phyloP scores from a whole-genome alignment of 2,888 invertebrate species.

The Caenorhabditis imperialis region DNA sequence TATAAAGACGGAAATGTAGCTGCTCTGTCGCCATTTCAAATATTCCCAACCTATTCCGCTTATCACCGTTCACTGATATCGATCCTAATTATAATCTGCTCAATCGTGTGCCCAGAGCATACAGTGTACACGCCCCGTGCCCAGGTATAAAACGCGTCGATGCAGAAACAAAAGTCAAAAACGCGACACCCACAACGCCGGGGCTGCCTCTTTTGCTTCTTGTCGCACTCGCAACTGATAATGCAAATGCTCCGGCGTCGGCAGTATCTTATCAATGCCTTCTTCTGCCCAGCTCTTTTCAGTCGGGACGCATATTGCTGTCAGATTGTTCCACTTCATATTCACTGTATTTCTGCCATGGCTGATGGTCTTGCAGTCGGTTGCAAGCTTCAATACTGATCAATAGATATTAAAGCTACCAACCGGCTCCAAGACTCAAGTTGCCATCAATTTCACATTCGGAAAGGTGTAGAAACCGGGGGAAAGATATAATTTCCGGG shows the following conservation, averaged over 20 bases:
- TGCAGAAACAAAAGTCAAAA: constrained; percentile 32
- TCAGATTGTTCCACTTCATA: background rate
- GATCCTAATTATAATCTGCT: no score
- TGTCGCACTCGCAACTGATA: constrained; percentile 27
- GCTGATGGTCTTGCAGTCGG: constrained; percentile 31
- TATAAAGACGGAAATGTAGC: no score
- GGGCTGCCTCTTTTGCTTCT: constrained; percentile 10
- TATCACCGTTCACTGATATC: no score
- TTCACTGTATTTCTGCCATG: background rate
- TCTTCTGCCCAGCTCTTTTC: constrained; percentile 7
- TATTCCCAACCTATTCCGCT: no score
- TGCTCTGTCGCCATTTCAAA: no score
- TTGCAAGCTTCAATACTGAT: constrained; percentile 45
- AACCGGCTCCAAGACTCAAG: constrained; percentile 32
- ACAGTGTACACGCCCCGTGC: constrained; percentile 41
- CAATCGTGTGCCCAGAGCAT: no score
- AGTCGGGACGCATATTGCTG: background rate
- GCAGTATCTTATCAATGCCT: constrained; percentile 37
- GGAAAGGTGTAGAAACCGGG: no score
- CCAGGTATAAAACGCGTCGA: constrained; percentile 32
- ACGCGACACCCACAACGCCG: background rate
- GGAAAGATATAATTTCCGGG: no score
- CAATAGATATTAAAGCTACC: constrained; percentile 48
- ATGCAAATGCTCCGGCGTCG: constrained; percentile 11
- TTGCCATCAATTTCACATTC: constrained; percentile 2